Evolutionary conservation across 2,888 invertebrate species (phyloP).

Genomic region (Biston stratarius): DNA sequence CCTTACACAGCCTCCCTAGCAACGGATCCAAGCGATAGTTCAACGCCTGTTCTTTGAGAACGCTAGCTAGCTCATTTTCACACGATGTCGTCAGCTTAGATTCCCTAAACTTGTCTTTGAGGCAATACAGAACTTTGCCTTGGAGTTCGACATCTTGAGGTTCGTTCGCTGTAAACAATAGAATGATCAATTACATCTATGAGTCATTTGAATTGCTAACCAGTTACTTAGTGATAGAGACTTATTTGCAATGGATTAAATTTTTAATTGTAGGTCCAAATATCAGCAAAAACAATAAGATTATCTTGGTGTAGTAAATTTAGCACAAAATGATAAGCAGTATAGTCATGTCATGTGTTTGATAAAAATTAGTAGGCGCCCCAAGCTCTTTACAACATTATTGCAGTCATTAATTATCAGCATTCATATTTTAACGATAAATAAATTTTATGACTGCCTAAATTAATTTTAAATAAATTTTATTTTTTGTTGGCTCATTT

Average conservation of each 20-base stretch:
- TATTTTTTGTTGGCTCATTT: too few species aligned
- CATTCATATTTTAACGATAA: too few species aligned
- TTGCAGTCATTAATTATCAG: too few species aligned
- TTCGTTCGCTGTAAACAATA: conserved; percentile 68
- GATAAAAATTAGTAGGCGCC: neutral
- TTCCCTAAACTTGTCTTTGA: conserved; percentile 92
- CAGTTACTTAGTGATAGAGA: neutral
- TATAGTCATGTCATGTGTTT: neutral
- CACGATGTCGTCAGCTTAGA: conserved; percentile 91
- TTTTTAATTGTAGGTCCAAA: neutral
- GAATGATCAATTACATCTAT: conserved; percentile 31
- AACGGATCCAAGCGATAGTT: conserved; percentile 97
- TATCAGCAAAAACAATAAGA: neutral
- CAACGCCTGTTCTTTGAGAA: conserved; percentile 95
- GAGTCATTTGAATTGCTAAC: neutral
- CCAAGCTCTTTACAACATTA: too few species aligned
- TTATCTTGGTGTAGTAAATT: conserved; percentile 7
- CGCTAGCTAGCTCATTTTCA: conserved; percentile 92
- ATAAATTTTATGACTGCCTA: too few species aligned
- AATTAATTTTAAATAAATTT: too few species aligned
- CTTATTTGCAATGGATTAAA: neutral
- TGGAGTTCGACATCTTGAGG: conserved; percentile 90
- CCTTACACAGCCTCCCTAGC: conserved; percentile 92
- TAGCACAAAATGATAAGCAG: neutral
- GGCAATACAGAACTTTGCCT: conserved; percentile 93